These are phyloP conservation scores for Mustelus asterias DNA, from an alignment of 2,113 vertebrate species.

Conservation along the genomic window DNA sequence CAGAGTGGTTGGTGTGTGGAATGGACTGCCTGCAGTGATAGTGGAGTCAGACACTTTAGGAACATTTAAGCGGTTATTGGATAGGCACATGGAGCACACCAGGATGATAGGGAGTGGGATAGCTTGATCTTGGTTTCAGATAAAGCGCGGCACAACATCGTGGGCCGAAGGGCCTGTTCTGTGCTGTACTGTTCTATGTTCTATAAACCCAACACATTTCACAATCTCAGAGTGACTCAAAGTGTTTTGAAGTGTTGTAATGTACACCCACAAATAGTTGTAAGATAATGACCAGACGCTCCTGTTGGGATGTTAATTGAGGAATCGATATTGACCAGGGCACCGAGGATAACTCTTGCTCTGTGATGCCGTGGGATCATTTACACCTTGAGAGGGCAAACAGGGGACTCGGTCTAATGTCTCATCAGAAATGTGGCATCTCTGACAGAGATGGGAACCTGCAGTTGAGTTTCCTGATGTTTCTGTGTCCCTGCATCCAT, in stretches of 20 bases:
- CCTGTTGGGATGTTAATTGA: neutral
- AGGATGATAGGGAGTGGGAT: too few relatives aligned
- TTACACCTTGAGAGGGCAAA: neutral
- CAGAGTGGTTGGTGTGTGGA: too few relatives aligned
- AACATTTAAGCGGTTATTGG: too few relatives aligned
- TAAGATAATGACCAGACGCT: neutral
- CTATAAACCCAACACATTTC: too few relatives aligned
- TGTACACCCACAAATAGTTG: neutral
- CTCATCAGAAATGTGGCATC: neutral
- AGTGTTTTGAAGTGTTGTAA: neutral
- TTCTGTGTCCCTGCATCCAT: neutral
- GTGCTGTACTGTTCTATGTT: too few relatives aligned
- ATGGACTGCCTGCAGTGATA: too few relatives aligned
- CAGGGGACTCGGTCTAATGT: neutral
- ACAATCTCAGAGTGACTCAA: neutral
- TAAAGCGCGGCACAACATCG: too few relatives aligned
- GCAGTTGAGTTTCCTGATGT: neutral
- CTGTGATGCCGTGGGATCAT: neutral
- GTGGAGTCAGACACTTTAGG: too few relatives aligned
- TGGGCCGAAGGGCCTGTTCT: too few relatives aligned
- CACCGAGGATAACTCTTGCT: neutral
- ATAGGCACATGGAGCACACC: too few relatives aligned
- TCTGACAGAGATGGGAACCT: neutral
- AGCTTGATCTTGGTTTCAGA: too few relatives aligned
- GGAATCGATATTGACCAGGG: neutral